phyloP scores from a whole-genome alignment of 2,113 vertebrate genomes.

The Orycteropus afer region DNA sequence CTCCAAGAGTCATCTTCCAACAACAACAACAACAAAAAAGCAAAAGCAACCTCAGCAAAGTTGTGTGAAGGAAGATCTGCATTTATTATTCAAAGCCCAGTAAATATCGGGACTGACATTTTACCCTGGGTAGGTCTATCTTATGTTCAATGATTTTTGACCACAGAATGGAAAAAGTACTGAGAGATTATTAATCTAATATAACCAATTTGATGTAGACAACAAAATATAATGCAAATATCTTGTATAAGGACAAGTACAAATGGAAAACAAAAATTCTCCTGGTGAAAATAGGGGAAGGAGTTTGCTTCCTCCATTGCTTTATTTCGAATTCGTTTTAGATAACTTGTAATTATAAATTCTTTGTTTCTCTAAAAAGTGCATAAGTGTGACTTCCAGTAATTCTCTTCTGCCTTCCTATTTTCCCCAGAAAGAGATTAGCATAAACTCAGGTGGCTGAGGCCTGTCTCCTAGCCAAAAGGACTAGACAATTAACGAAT shows the following conservation, averaged over 20 bases:
- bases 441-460: too few species aligned
- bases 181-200: conserved; percentile 21
- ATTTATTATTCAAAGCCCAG: conserved; percentile 57
- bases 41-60: background rate
- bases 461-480: too few species aligned
- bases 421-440: too few species aligned
- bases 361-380: background rate
- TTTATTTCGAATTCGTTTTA: background rate
- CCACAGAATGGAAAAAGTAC: background rate
- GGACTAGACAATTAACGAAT: too few species aligned
- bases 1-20: background rate
- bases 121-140: background rate
- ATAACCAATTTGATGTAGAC: conserved; percentile 13
- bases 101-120: background rate
- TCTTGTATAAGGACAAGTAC: background rate
- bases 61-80: background rate
- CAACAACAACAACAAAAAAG: background rate
- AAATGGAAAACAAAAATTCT: background rate
- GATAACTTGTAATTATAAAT: background rate
- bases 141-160: conserved; percentile 24
- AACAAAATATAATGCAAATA: background rate
- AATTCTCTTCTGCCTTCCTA: background rate
- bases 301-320: background rate
- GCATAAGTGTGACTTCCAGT: background rate
- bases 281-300: background rate